Conservation (phyloP, 2,797 vertebrate species). For the Paguma larvata region DNA sequence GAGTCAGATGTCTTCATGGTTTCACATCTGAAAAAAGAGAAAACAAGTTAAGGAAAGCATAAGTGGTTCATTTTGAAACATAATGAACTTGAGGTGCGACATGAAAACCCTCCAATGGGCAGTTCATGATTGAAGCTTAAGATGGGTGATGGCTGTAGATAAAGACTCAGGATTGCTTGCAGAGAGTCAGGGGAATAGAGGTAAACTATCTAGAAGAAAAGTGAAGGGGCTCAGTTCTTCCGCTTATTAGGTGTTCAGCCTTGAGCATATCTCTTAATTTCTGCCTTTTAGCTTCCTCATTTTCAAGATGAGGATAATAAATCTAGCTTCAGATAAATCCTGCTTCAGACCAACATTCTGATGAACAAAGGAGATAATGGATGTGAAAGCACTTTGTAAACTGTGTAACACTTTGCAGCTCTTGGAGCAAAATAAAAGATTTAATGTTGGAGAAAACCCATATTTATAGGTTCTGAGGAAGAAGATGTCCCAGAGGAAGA, state of each 20-base stretch:
- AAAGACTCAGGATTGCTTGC: neutral
- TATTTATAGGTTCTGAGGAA: neutral
- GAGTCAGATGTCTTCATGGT: neutral
- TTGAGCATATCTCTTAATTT: neutral
- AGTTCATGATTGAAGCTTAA: constrained; percentile 19
- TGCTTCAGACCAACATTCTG: constrained; percentile 13
- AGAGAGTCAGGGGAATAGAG: neutral
- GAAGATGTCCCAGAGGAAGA: neutral
- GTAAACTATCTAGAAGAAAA: neutral
- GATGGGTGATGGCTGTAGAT: neutral
- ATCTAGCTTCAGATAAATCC: constrained; percentile 37
- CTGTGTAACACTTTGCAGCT: neutral
- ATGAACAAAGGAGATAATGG: constrained; percentile 58
- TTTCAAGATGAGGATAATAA: constrained; percentile 65
- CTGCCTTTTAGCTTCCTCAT: constrained; percentile 62
- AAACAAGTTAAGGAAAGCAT: constrained; percentile 10
- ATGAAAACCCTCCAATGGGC: neutral
- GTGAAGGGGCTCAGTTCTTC: neutral
- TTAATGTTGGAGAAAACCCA: neutral
- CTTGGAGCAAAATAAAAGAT: neutral
- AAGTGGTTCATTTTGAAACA: constrained; percentile 6
- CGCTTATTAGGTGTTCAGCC: neutral
- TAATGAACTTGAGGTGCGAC: constrained; percentile 1
- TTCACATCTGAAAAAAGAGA: constrained; percentile 28
- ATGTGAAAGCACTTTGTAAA: constrained; percentile 34